Evolutionary conservation across 2,888 invertebrate species (phyloP).

Genomic region (Beris morrisii): DNA sequence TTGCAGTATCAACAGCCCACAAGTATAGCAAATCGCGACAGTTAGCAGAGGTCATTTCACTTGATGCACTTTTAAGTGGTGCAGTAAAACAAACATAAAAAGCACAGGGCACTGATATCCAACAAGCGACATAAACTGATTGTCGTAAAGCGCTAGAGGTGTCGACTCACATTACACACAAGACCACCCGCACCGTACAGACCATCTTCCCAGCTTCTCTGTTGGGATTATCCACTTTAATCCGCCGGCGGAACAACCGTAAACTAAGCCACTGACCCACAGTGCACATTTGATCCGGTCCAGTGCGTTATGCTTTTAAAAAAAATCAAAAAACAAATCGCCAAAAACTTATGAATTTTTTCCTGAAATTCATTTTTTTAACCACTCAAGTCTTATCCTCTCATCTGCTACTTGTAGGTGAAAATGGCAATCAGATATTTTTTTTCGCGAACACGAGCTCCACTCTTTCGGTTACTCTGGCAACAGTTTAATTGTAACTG

Average conservation of each 20-base stretch:
- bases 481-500: conserved; percentile 30
- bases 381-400: too few species aligned
- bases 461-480: conserved; percentile 7
- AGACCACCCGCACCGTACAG: not conserved
- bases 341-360: too few species aligned
- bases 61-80: not conserved
- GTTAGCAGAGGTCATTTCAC: conserved; percentile 18
- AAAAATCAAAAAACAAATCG: too few species aligned
- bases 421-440: not conserved
- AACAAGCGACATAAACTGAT: conserved; percentile 5
- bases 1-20: not conserved
- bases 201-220: conserved; percentile 8
- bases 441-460: not conserved
- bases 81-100: not conserved
- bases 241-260: conserved; percentile 20
- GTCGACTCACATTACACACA: conserved; percentile 1
- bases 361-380: too few species aligned
- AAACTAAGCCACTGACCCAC: conserved; percentile 16
- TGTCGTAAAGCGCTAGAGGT: not conserved
- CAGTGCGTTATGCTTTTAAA: not conserved
- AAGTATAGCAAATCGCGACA: not conserved
- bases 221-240: not conserved
- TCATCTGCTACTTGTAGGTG: too few species aligned
- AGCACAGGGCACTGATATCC: conserved; percentile 17
- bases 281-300: not conserved